Base-by-base conservation (phyloP, 2,888 invertebrate species). In the Trichopoda pennipes region DNA sequence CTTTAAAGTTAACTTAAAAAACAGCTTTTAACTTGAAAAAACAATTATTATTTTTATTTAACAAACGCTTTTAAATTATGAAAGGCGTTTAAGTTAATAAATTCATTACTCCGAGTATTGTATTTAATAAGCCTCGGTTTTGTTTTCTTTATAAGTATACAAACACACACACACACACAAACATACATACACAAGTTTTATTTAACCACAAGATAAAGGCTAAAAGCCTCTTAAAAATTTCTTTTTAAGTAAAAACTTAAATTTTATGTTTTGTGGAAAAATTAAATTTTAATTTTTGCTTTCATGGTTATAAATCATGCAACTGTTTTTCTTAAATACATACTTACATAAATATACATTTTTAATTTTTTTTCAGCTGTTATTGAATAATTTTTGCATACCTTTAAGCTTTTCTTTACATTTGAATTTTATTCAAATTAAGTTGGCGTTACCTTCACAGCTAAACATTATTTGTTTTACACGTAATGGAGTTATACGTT, bases 321-420 rank as follows among this genome's bases (percentile, higher is more conserved):
- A 81, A 81, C 68, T 61, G 35, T 55, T 63, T 69, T 61, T 69
- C 47, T 61, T 56, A 42, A 58, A 47, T 32, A 44, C 23, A 68
- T n/a, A 19, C 21, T 21, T 28, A 28, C 28, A 4, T 28, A 28
- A 1, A 28, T 6, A 28, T 8, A 28, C 1, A 28, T 64, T 42
- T 53, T 66, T 70, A 14, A 42, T 38, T 61, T 74, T 53, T 23
- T 17, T 17, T 42, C 3, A n/a, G 66, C 55, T 28, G 28, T 47
- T 60, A 73, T 77, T 77, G 73, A 68, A 77, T 73, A 81, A 73
- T 73, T 72, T 77, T 81, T 77, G 63, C 73, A 68, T 81, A 81
- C 49, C 55, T 73, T 72, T 61, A 35, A 49, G 9, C 63, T 47
- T 58, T 63, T 61, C 21, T 2, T 28, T 28, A 28, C 28, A 49